These are phyloP conservation scores for Aurelia aurita DNA, from an alignment of 30 jellyfish, hydroid and myxozoan species.

Conservation along the genomic window DNA sequence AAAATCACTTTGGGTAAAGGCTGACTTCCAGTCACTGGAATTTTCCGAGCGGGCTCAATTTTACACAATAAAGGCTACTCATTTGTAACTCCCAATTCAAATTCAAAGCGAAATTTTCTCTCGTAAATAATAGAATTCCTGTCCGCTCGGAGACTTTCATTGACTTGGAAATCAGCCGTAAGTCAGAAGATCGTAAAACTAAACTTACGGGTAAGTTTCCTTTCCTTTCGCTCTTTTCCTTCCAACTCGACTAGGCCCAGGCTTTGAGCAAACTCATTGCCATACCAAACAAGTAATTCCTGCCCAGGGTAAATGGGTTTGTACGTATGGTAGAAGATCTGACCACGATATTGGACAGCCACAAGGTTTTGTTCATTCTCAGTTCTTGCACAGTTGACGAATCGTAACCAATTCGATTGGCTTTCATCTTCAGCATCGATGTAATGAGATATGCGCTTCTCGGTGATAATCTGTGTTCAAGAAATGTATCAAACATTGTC, in stretches of 20 bases:
- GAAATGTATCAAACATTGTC: background rate
- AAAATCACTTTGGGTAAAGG: no score
- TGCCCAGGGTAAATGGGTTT: constrained; percentile 67
- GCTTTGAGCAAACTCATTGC: constrained; percentile 81
- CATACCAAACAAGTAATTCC: constrained; percentile 98
- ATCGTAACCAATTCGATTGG: constrained; percentile 91
- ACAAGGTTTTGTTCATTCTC: constrained; percentile 92
- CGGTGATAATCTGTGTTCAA: constrained; percentile 63
- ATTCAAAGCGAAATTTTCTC: no score
- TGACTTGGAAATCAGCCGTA: background rate
- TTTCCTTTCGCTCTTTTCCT: background rate
- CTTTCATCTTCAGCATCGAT: constrained; percentile 78
- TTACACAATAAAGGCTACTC: no score
- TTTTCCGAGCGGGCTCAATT: no score
- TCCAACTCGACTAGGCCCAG: constrained; percentile 62
- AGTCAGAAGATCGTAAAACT: background rate
- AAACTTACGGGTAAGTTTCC: background rate
- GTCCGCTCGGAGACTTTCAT: no score
- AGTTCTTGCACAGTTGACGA: constrained; percentile 86
- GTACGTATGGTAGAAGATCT: constrained; percentile 83
- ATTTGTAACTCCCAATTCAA: no score
- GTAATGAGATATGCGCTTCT: constrained; percentile 61
- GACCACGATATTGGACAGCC: constrained; percentile 87
- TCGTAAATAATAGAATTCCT: no score
- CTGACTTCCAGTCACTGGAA: no score